Percentiles rank a stretch among this genome's conserved stretches.
Conservation (phyloP, 2,113 vertebrate species). For the Mohoua ochrocephala region DNA sequence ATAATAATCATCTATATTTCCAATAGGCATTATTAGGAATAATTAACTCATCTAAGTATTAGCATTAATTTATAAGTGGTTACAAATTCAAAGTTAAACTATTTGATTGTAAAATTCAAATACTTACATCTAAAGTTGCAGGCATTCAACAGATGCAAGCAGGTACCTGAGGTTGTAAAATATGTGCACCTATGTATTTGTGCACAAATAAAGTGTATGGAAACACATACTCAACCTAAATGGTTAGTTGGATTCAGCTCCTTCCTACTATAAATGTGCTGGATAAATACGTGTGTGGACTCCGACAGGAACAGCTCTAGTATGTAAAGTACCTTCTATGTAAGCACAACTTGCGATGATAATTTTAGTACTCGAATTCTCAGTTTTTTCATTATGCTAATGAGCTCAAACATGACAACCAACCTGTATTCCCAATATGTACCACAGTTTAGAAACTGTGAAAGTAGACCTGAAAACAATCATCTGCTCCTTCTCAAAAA, state of each 20-base stretch:
- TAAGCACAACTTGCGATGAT: not conserved
- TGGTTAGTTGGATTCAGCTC: not conserved
- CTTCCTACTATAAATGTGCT: not conserved
- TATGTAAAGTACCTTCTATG: not conserved
- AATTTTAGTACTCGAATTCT: not conserved
- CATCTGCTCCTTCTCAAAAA: not conserved
- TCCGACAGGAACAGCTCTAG: not conserved
- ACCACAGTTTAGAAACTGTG: not conserved
- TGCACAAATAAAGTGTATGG: not conserved
- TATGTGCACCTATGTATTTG: not conserved
- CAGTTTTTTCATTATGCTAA: not conserved
- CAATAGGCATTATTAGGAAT: not conserved
- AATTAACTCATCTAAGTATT: not conserved
- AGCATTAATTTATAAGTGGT: not conserved
- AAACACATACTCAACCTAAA: not conserved
- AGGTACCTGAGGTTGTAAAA: not conserved
- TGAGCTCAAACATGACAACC: not conserved
- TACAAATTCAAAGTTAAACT: not conserved
- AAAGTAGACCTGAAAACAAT: not conserved
- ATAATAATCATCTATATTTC: not conserved
- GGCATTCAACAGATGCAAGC: not conserved
- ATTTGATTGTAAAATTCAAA: not conserved
- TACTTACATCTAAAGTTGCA: not conserved
- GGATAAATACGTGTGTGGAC: not conserved
- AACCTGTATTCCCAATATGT: not conserved